A percentile compares a stretch with the other conserved stretches of the same genome.
Conservation (phyloP, 1,140 invertebrate species). For the Sweltsa coloradensis region DNA sequence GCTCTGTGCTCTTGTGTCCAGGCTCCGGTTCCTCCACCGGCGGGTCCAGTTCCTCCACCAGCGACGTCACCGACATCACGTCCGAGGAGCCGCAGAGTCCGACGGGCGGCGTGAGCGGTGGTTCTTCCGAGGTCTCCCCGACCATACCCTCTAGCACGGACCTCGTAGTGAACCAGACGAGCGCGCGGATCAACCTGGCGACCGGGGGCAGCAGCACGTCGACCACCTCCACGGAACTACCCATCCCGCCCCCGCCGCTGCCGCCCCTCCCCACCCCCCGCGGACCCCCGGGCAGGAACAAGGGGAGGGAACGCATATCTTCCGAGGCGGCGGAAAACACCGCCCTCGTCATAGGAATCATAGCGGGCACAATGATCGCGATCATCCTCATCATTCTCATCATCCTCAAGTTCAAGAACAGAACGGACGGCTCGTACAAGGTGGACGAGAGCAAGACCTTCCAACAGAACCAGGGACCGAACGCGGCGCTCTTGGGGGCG, state of each 20-base stretch:
- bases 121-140: no score
- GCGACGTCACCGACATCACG: no score
- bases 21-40: no score
- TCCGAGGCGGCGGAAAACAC: slow-evolving; percentile 59
- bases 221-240: slow-evolving; percentile 9
- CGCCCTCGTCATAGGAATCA: slow-evolving; percentile 74
- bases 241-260: slow-evolving; percentile 6
- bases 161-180: not conserved
- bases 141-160: no score
- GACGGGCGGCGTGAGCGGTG: no score
- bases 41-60: no score
- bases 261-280: slow-evolving; percentile 11
- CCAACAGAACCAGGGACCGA: slow-evolving; percentile 52
- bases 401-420: slow-evolving; percentile 78
- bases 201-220: slow-evolving; percentile 10
- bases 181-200: not conserved
- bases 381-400: slow-evolving; percentile 82
- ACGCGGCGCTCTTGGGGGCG: slow-evolving; percentile 51
- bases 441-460: slow-evolving; percentile 74
- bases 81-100: no score
- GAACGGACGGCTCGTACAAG: slow-evolving; percentile 79
- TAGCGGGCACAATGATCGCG: slow-evolving; percentile 80
- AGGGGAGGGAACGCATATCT: slow-evolving; percentile 44
- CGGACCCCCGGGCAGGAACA: slow-evolving; percentile 22
- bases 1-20: no score